Evolutionary conservation across 2,888 invertebrate genomes (phyloP), one percentile per base, ranked within the genome.

Genomic region (Nowickia ferox): DNA sequence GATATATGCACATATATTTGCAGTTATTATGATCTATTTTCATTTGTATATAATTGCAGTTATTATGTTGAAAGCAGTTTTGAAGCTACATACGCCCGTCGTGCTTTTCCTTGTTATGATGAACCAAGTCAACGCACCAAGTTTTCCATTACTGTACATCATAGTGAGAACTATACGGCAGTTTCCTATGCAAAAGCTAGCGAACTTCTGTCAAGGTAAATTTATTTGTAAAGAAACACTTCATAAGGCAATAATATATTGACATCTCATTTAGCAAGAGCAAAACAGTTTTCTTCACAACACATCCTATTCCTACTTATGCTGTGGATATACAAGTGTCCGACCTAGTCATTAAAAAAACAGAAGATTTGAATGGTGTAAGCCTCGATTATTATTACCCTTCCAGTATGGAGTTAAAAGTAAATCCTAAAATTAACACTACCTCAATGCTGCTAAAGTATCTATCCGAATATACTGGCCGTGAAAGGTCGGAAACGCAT

Each of bases 401-500:
- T 46, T 90, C 91, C 2, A 91, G 90, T 46, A 87, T 4, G 88
- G 91, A 3, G 6, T 6, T 95, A 96, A 0, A 93, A 94, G 5
- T 96, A 96, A 87, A 96, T 97, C 0, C 91, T 96, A 13, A 93
- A 95, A 6, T 96, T 0, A 97, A 97, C 0, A 95, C 2, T 6
- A 30, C 30, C 5, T 6, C 6, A 30, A 30, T 96, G 0, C 94
- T 94, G 88, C 94, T 96, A 6, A 92, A 98, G 1, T 95, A 94
- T 87, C 94, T 96, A 68, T 96, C 96, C 84, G 93, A 95, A 0
- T 96, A 96, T 87, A 97, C 97, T 89, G 94, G 94, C 84, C 95
- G 96, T 38, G 93, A 95, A 22, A 97, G 96, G 88, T 95, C 96
- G 0, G 89, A 98, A 98, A 91, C 96, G 98, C 96, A 96, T 96